A percentile compares a stretch with the other conserved stretches of the same genome.
Evolutionary conservation across 2,888 invertebrate genomes (phyloP).

Genomic region (Mayetiola destructor): DNA sequence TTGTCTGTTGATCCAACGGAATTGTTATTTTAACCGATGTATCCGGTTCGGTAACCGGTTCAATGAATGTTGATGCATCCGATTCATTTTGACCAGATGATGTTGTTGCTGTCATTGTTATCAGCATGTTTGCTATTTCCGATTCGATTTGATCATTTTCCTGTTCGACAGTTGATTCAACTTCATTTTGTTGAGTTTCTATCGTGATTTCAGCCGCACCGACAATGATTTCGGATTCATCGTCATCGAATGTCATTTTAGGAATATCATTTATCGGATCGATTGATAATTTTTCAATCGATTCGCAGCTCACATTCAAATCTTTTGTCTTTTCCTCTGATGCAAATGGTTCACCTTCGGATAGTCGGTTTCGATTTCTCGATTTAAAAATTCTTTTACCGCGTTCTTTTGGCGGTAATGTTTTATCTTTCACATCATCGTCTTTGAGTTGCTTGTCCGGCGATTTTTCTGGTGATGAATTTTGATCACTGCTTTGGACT

Average conservation of each 20-base stretch:
- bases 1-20: conserved; percentile 14
- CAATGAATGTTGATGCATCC: not conserved
- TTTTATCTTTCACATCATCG: conserved; percentile 23
- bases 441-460: not conserved
- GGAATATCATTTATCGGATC: not conserved
- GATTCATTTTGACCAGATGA: not conserved
- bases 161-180: not conserved
- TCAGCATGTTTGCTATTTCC: not conserved
- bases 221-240: not conserved
- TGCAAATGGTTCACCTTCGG: conserved; percentile 15
- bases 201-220: conserved; percentile 15
- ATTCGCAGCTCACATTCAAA: not conserved
- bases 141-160: conserved; percentile 2
- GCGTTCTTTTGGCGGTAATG: conserved; percentile 32
- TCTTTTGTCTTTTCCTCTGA: conserved; percentile 3
- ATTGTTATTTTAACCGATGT: not conserved
- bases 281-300: not conserved
- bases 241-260: too few relatives aligned
- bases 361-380: conserved; percentile 24
- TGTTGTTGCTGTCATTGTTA: not conserved
- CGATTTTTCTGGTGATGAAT: conserved; percentile 16
- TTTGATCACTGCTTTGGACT: conserved; percentile 45
- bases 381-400: conserved; percentile 34
- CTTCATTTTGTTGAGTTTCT: not conserved
- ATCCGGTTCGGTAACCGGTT: not conserved